Conservation (phyloP, 2,797 vertebrate species). For the Pseudopleuronectes americanus region DNA sequence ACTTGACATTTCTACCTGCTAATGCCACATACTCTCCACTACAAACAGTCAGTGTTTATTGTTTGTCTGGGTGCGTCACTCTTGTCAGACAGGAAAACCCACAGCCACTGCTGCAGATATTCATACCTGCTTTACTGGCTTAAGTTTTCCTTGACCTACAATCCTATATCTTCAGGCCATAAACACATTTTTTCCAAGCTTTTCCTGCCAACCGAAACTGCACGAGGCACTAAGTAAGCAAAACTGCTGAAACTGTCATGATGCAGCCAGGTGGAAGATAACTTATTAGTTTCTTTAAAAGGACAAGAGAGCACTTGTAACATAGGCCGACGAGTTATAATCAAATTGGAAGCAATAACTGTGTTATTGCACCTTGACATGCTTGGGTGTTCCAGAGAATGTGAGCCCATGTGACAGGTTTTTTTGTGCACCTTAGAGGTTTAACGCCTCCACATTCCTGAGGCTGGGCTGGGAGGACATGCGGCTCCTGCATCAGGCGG, state of each 20-base stretch:
- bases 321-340: not conserved
- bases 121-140: constrained; percentile 70
- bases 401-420: constrained; percentile 29
- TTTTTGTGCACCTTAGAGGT: constrained; percentile 52
- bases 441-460: constrained; percentile 73
- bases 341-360: not conserved
- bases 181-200: not conserved
- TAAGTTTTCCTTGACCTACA: constrained; percentile 54
- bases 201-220: constrained; percentile 29
- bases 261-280: constrained; percentile 1
- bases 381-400: constrained; percentile 5
- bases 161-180: constrained; percentile 35
- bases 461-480: constrained; percentile 62
- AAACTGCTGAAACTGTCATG: constrained; percentile 12
- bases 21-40: constrained; percentile 33
- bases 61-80: constrained; percentile 15
- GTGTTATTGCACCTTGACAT: not conserved
- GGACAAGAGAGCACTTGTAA: not conserved
- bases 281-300: not conserved
- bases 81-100: constrained; percentile 72
- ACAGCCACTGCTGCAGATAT: constrained; percentile 38
- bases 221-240: constrained; percentile 17
- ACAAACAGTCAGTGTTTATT: constrained; percentile 27
- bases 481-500: constrained; percentile 54
- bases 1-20: constrained; percentile 12